Base-by-base conservation (phyloP, 2,888 invertebrate genomes). In the Heteropelma amictum region DNA sequence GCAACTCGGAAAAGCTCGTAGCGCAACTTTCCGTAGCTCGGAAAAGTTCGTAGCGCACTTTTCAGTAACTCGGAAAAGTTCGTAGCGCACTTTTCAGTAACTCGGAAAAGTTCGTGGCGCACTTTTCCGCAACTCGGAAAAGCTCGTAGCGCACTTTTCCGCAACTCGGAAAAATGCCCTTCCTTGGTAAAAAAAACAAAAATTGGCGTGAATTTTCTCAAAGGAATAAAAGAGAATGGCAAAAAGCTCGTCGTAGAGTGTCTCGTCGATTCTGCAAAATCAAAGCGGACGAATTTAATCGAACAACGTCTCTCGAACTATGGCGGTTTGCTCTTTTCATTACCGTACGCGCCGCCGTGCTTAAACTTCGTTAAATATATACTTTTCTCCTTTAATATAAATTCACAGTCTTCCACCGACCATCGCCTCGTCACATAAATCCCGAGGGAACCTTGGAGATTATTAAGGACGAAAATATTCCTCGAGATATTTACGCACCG, bases 211-310 rank as follows among this genome's bases (percentile, higher is more conserved):
- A n/a, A n/a, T n/a, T n/a, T n/a, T n/a, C n/a, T n/a, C n/a, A 10
- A 35, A n/a, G 19, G 7, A 35, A 1, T 23, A 12, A 7, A 17
- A 45, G 53, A 35, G 53, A 38, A 19, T 12, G 58, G 14, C 14
- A 42, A 30, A 42, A 64, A 42, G 35, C 35, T 70, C 56, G 14
- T 49, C 42, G 38, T 60, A 45, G 23, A 65, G 28, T 23, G 19
- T 38, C 38, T 38, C 54, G 51, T 54, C 28, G 53, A 67, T 72
- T 72, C 47, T 21, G 28, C 30, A 8, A 38, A 54, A 63, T 49
- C 14, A 54, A 7, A 30, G 38, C 61, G 21, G 56, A 63, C 19
- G 35, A 38, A 72, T 68, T 56, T 72, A 68, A 68, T 72, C 61
- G 72, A 60, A 56, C 54, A 30, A 63, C 68, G 68, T 63, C 73